Evolutionary conservation across 2,113 vertebrate genomes (phyloP), one percentile per base, ranked within the genome.

Genomic region (Orthonyx spaldingii): DNA sequence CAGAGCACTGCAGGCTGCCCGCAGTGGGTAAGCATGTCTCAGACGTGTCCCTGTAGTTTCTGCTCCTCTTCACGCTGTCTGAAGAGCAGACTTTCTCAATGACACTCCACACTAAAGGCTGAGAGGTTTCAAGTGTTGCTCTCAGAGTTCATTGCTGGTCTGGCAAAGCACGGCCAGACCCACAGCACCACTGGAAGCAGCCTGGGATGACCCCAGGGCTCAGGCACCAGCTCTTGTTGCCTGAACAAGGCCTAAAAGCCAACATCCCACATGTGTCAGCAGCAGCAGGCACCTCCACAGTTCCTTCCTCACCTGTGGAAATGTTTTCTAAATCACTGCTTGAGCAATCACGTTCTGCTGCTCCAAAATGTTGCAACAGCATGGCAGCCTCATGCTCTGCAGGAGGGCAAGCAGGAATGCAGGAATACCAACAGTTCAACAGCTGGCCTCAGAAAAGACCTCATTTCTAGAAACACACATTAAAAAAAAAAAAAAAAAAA

Each of bases 21-120:
- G 0, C 41, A 75, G 37, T 0, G 0, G 21, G 8, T 47, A 37
- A 77, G 39, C 0, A 0, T 1, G 1, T 57, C 50, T 35, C 7
- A 0, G 32, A 28, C 0, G 0, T 0, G 2, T 16, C 39, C 60
- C 41, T 91, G 55, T 8, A 30, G 41, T 21, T 79, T 26, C 49
- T 87, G 53, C 66, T 66, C 72, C 53, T 64, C 84, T 75, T 71
- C 72, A 68, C 9, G 5, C 44, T 57, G 50, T 55, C 28, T 57
- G 27, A 70, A 81, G 69, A 75, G 69, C 14, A 16, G 71, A 61
- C 42, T 42, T 68, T 82, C 84, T 82, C 61, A 66, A 12, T 71
- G 47, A 84, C 69, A 10, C 75, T 81, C 52, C 42, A 57, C 39
- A 50, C 53, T 59, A 57, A 70, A 78, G 44, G 65, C 72, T 91